Evolutionary conservation across 2,113 vertebrate genomes (phyloP), one percentile per base, ranked within the genome.

Genomic region (Ranitomeya variabilis): DNA sequence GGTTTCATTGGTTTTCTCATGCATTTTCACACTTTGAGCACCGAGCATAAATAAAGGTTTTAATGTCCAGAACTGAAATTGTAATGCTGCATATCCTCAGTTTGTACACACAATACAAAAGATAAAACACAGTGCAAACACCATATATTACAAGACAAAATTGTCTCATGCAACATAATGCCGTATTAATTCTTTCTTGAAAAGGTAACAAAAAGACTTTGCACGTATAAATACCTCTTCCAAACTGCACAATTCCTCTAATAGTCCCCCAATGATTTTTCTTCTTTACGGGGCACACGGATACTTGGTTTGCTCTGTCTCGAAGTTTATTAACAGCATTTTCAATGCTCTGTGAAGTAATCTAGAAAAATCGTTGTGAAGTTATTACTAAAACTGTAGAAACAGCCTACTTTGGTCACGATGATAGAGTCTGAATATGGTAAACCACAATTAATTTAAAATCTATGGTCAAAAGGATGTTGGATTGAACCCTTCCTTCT

Each of bases 201-300:
- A 31, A 37, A 74, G 15, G 26, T 2, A 18, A 45, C 71, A 74
- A 16, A 45, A 73, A 37, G 69, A 73, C 26, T 15, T 18, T 51
- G 15, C 11, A 45, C 11, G 45, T 3, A 19, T 76, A 60, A 15
- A 64, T 91, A 95, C 95, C 95, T 94, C 93, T 95, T 90, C 95
- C 95, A 85, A 95, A 88, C 1, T 91, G 91, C 87, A 95, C 93
- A 87, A 95, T 93, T 83, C 93, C 93, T 90, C 92, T 92, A 64
- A 95, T 77, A 66, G 92, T 95, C 90, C 94, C 94, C 95, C 95
- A 96, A 90, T 95, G 95, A 87, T 93, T 95, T 62, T 89, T 95
- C 80, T 83, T 95, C 85, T 81, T 92, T 74, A 90, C 89, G 78
- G 93, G 90, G 81, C 93, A 92, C 79, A 90, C 71, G 71, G 89